Base-by-base conservation (phyloP, 2,888 invertebrate genomes). In the Itoplectis maculator region DNA sequence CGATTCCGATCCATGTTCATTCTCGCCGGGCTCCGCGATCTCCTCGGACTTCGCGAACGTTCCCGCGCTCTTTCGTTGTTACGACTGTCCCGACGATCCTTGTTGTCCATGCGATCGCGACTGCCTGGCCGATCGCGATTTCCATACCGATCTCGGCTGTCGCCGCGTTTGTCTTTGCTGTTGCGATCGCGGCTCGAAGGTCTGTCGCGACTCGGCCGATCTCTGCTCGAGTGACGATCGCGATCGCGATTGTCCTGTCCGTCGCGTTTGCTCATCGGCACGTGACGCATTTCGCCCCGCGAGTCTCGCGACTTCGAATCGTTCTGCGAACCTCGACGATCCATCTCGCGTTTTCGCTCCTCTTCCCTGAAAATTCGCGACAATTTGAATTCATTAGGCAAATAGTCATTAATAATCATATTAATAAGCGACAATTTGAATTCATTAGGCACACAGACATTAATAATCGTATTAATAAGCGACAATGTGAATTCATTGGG, bases 101-200 rank as follows among this genome's bases (percentile, higher is more conserved):
- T 89, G 82, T 88, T 92, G 40, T 92, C 89, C 72, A 90, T 89
- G 47, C 92, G 88, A 9, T 93, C 93, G 37, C 91, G 90, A 82
- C 89, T 92, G 54, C 92, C 89, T 74, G 91, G 76, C 47, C 92
- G 88, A 5, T 93, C 93, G 45, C 93, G 92, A 29, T 93, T 93
- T 3, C 93, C 92, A 45, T 92, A 86, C 29, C 89, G 87, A 79
- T 91, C 90, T 0, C 81, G 70, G 42, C 79, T 79, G 13, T 70
- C 75, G 35, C 63, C 72, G 7, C 84, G 84, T 89, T 91, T 91
- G 23, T 88, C 86, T 18, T 84, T 78, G 15, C 73, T 81, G 18
- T 81, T 83, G 20, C 87, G 85, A 73, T 87, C 86, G 29, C 85
- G 63, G 77, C 81, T 86, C 56, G 83, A 51, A n/a, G 80, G 73